Percentiles rank a stretch among this genome's conserved stretches.
Evolutionary conservation across 2,888 invertebrate species (phyloP).

Genomic region (Ophion ellenae): DNA sequence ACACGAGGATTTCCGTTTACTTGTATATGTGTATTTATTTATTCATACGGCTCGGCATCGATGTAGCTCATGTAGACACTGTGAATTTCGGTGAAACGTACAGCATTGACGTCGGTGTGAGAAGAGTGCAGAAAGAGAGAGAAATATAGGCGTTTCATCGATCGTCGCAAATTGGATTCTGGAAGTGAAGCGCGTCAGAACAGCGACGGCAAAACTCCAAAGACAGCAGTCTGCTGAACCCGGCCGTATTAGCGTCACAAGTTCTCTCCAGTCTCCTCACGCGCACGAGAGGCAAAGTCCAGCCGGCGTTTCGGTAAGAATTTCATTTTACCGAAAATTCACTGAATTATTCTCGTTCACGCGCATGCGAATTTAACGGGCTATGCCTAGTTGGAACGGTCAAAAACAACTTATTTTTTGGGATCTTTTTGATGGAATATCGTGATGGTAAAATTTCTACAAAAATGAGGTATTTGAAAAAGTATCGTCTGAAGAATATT

Average conservation of each 20-base stretch:
- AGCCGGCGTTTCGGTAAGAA: conserved; percentile 51
- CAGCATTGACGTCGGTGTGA: conserved; percentile 3
- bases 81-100: conserved; percentile 15
- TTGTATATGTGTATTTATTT: background rate
- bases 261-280: conserved; percentile 22
- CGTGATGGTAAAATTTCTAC: too few species aligned
- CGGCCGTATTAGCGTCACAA: conserved; percentile 37
- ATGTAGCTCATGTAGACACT: background rate
- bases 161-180: conserved; percentile 76
- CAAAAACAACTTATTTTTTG: too few species aligned
- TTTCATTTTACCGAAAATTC: background rate
- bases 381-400: too few species aligned
- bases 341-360: background rate
- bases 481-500: too few species aligned
- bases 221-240: conserved; percentile 41
- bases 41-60: conserved; percentile 9
- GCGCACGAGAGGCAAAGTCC: conserved; percentile 14
- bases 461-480: too few species aligned
- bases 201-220: conserved; percentile 61
- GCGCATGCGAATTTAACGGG: background rate
- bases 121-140: conserved; percentile 42
- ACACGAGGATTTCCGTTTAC: background rate
- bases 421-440: too few species aligned
- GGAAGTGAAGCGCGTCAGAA: conserved; percentile 68
- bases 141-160: conserved; percentile 69